Percentiles rank a stretch among this genome's conserved stretches.
Conservation (phyloP, 2,888 invertebrate species). For the Adineta ricciae region DNA sequence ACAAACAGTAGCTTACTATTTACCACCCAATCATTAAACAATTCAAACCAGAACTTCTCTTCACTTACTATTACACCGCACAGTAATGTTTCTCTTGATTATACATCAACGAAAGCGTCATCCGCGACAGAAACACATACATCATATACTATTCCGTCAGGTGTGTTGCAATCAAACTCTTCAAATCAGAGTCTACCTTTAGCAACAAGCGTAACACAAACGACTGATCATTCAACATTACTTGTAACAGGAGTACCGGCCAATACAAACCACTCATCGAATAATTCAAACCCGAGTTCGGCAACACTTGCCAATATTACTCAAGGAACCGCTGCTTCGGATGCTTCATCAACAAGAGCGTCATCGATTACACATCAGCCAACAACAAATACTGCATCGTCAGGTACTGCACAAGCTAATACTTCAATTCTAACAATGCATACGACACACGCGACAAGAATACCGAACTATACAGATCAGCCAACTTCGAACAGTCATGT, state of each 20-base stretch:
- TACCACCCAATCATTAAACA: not conserved
- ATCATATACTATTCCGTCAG: not conserved
- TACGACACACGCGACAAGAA: too few species aligned
- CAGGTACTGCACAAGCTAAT: too few species aligned
- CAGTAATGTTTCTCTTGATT: not conserved
- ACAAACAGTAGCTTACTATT: accelerated
- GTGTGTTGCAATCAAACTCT: not conserved
- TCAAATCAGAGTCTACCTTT: not conserved
- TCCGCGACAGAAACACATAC: not conserved
- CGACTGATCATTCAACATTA: not conserved
- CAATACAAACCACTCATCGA: not conserved
- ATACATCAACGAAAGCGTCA: not conserved
- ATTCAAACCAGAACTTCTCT: not conserved
- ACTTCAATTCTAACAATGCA: too few species aligned
- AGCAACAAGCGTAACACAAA: not conserved
- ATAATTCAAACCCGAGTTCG: not conserved
- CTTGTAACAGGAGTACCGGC: not conserved
- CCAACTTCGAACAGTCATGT: too few species aligned
- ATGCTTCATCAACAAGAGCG: not conserved
- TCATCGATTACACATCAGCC: too few species aligned
- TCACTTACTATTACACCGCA: not conserved
- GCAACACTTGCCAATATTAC: not conserved
- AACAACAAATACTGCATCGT: too few species aligned
- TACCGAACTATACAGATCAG: too few species aligned
- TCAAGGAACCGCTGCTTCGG: not conserved